Evolutionary conservation across 1,140 invertebrate species (phyloP).

Genomic region (Ephestia elutella): DNA sequence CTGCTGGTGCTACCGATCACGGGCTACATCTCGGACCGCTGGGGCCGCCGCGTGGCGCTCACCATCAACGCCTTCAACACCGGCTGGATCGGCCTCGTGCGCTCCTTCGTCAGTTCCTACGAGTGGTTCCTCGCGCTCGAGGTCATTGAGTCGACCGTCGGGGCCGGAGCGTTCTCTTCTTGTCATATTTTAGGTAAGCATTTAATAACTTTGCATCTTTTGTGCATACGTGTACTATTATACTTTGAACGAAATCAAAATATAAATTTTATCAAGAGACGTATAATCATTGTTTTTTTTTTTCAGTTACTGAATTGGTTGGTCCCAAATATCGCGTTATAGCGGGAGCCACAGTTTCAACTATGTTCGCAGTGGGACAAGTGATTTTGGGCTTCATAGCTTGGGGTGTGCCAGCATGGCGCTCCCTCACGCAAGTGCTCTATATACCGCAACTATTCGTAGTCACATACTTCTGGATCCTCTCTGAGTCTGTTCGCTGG

Average conservation of each 20-base stretch:
- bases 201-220: background rate
- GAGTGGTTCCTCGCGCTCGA: constrained; percentile 77
- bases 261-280: too few relatives aligned
- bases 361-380: constrained; percentile 82
- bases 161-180: constrained; percentile 32
- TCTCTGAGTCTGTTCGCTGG: constrained; percentile 83
- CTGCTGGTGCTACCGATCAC: constrained; percentile 76
- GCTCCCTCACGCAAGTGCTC: constrained; percentile 78
- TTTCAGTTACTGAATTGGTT: constrained; percentile 82
- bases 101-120: constrained; percentile 79
- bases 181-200: constrained; percentile 39
- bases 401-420: constrained; percentile 82
- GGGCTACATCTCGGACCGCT: constrained; percentile 78
- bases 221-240: background rate
- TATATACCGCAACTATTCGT: constrained; percentile 80
- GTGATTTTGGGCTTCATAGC: constrained; percentile 79
- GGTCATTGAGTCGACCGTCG: constrained; percentile 37
- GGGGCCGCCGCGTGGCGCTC: constrained; percentile 77
- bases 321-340: constrained; percentile 82
- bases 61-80: constrained; percentile 74
- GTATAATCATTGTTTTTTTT: background rate
- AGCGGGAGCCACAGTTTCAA: constrained; percentile 80
- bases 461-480: constrained; percentile 76
- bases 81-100: constrained; percentile 76
- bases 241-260: too few relatives aligned